phyloP scores from a whole-genome alignment of 2,797 vertebrate genomes.

The Rhinichthys osculus region DNA sequence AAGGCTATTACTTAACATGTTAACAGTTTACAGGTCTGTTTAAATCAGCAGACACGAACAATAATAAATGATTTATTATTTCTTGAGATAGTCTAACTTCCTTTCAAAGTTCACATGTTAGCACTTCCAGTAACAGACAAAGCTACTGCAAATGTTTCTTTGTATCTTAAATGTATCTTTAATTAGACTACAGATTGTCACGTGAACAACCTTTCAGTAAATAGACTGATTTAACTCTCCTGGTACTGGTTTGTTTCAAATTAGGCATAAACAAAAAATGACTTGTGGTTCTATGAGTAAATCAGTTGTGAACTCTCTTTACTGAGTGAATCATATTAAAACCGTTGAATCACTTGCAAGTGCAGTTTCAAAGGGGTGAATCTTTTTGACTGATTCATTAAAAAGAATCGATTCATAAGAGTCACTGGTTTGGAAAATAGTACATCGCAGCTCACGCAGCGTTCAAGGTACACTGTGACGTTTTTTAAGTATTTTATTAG shows the following conservation, averaged over 20 bases:
- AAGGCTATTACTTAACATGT: conserved; percentile 14
- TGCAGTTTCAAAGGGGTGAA: not conserved
- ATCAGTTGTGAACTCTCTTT: not conserved
- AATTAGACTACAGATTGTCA: not conserved
- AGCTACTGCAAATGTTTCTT: not conserved
- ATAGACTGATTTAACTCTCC: not conserved
- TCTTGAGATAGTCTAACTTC: not conserved
- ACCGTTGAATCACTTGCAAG: not conserved
- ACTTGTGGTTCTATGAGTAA: not conserved
- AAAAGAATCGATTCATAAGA: not conserved
- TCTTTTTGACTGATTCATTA: not conserved
- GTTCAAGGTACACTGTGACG: not conserved
- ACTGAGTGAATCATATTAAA: not conserved
- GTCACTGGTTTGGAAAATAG: not conserved
- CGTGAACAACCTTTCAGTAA: not conserved
- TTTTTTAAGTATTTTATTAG: no score
- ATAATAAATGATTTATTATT: not conserved
- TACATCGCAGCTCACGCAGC: not conserved
- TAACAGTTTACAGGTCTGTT: not conserved
- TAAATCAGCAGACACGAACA: conserved; percentile 3
- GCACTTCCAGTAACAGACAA: not conserved
- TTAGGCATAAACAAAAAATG: not conserved
- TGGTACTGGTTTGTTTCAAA: not conserved
- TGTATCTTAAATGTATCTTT: not conserved
- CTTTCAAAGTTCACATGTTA: not conserved